Evolutionary conservation across 2,888 invertebrate species (phyloP).

Genomic region (Eudasyphora cyanicolor): DNA sequence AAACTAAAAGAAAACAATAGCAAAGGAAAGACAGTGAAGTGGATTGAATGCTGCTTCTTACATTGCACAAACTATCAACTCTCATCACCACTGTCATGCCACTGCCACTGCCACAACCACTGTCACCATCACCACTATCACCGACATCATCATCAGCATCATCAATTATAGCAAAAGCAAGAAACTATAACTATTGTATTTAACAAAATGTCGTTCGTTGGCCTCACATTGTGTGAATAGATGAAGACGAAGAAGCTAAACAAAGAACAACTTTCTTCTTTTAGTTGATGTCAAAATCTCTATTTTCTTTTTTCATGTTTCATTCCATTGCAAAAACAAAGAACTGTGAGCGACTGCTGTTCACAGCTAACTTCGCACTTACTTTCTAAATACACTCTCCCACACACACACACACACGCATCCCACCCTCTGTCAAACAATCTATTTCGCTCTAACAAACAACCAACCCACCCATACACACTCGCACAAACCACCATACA

Average conservation of each 20-base stretch:
- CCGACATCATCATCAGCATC: background rate
- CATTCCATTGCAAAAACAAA: constrained; percentile 24
- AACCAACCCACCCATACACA: background rate
- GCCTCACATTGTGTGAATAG: background rate
- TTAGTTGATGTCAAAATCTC: background rate
- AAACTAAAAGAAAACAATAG: too few species aligned
- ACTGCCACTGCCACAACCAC: constrained; percentile 22
- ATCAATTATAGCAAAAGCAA: background rate
- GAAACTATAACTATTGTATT: background rate
- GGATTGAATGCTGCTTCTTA: constrained; percentile 34
- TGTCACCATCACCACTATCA: background rate
- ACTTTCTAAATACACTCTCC: background rate
- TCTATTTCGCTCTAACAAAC: background rate
- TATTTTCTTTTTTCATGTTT: constrained; percentile 20
- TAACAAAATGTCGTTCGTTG: background rate
- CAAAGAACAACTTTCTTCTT: background rate
- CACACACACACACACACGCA: background rate
- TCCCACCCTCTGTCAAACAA: background rate
- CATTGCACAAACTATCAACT: constrained; percentile 36
- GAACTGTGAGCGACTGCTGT: too few species aligned
- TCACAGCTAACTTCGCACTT: constrained; percentile 29
- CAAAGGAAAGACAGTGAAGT: constrained; percentile 30
- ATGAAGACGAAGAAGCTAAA: background rate
- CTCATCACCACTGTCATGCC: background rate
- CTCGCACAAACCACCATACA: background rate